phyloP scores from a whole-genome alignment of 2,797 vertebrate species.

The Spatula clypeata region DNA sequence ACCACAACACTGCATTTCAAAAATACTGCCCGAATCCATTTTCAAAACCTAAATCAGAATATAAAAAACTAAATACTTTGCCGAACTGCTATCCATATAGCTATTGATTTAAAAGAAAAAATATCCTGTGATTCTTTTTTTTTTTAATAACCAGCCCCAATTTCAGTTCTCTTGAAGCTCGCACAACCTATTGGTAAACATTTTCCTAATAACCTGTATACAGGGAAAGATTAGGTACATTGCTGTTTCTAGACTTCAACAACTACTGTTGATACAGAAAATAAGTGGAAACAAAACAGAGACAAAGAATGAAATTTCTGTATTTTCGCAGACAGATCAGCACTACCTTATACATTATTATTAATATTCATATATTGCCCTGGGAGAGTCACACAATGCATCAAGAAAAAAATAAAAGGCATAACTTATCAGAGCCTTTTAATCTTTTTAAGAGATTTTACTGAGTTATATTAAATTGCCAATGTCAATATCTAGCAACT shows the following conservation, averaged over 20 bases:
- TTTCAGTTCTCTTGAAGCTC: neutral
- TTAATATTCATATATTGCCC: conserved; percentile 33
- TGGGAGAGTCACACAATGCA: neutral
- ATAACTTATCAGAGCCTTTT: neutral
- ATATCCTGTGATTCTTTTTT: neutral
- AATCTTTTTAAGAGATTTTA: conserved; percentile 24
- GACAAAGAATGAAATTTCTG: neutral
- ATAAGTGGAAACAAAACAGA: neutral
- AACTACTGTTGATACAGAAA: neutral
- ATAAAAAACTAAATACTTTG: neutral
- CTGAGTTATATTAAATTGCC: neutral
- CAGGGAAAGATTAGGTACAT: neutral
- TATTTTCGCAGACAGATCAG: neutral
- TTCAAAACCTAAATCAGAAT: neutral
- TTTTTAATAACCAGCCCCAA: neutral
- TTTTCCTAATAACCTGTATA: neutral
- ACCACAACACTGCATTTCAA: neutral
- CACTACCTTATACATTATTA: neutral
- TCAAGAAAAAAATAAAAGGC: neutral
- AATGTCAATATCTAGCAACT: conserved; percentile 9
- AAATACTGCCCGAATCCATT: neutral
- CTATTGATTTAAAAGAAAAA: neutral
- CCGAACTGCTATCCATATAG: neutral
- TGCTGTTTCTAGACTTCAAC: neutral
- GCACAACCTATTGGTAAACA: neutral